Percentiles rank a stretch among this genome's conserved stretches.
Evolutionary conservation across 1,140 invertebrate genomes (phyloP).

Genomic region (Amphibalanus amphitrite): DNA sequence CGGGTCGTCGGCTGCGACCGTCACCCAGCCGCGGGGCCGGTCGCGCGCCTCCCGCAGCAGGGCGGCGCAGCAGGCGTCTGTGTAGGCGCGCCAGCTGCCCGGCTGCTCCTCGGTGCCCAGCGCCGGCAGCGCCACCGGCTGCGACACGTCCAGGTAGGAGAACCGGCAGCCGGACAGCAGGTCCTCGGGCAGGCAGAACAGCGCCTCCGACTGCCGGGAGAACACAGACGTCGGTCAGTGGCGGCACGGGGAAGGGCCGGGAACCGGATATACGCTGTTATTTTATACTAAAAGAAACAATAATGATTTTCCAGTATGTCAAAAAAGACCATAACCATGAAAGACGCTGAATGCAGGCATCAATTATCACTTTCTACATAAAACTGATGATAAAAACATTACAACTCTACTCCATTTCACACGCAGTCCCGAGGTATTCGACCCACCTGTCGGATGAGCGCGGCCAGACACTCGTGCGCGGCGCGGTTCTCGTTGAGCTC

Average conservation of each 20-base stretch:
- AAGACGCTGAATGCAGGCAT: too few relatives aligned
- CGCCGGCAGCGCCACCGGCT: slow-evolving; percentile 34
- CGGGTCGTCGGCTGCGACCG: slow-evolving; percentile 41
- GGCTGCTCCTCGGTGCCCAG: slow-evolving; percentile 31
- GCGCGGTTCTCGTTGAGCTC: slow-evolving; percentile 77
- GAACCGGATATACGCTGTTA: too few relatives aligned
- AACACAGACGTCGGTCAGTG: too few relatives aligned
- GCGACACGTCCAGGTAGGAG: slow-evolving; percentile 69
- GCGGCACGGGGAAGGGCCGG: too few relatives aligned
- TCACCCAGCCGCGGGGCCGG: slow-evolving; percentile 66
- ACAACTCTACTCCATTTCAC: too few relatives aligned
- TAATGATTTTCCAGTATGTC: too few relatives aligned
- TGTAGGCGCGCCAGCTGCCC: slow-evolving; percentile 56
- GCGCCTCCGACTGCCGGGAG: too few relatives aligned
- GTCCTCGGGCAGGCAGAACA: slow-evolving; percentile 47
- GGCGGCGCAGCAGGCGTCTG: slow-evolving; percentile 63
- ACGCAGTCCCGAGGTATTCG: too few relatives aligned
- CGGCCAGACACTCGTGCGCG: slow-evolving; percentile 72
- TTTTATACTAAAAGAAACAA: too few relatives aligned
- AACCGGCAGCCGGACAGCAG: slow-evolving; percentile 72
- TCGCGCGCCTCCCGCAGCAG: slow-evolving; percentile 73
- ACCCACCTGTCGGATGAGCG: slow-evolving; percentile 47
- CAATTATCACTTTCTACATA: too few relatives aligned
- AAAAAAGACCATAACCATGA: too few relatives aligned
- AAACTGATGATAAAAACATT: too few relatives aligned